Evolutionary conservation across 2,888 invertebrate species (phyloP).

Genomic region (Aleiodes alternator): DNA sequence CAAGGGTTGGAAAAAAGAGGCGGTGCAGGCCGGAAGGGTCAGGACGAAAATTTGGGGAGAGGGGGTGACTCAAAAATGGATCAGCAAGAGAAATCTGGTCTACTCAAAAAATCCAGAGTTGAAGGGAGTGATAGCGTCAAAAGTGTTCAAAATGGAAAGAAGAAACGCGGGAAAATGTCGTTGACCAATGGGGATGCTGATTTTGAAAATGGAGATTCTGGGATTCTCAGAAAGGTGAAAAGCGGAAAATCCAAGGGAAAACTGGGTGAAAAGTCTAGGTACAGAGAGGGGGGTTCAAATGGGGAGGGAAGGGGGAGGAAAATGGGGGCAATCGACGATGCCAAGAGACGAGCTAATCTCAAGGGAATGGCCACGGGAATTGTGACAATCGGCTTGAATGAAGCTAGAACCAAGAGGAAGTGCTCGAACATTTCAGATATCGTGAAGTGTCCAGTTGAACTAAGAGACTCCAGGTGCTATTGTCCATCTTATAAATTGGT

Average conservation of each 20-base stretch:
- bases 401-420: not conserved
- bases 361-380: not conserved
- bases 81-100: too few relatives aligned
- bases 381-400: constrained; percentile 10
- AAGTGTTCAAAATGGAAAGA: too few relatives aligned
- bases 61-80: too few relatives aligned
- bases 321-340: not conserved
- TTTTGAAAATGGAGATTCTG: too few relatives aligned
- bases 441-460: not conserved
- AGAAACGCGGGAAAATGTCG: too few relatives aligned
- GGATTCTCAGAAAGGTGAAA: too few relatives aligned
- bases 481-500: not conserved
- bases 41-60: too few relatives aligned
- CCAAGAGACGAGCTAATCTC: not conserved
- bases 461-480: not conserved
- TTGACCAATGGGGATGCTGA: too few relatives aligned
- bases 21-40: too few relatives aligned
- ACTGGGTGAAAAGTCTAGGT: constrained; percentile 36
- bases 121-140: too few relatives aligned
- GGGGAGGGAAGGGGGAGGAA: not conserved
- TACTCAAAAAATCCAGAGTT: too few relatives aligned
- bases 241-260: not conserved
- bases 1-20: too few relatives aligned
- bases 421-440: not conserved
- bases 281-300: constrained; percentile 24